A percentile compares a stretch with the other conserved stretches of the same genome.
These are phyloP conservation scores for Cyprinodon variegatus DNA, from an alignment of 2,113 vertebrate species.

Conservation along the genomic window DNA sequence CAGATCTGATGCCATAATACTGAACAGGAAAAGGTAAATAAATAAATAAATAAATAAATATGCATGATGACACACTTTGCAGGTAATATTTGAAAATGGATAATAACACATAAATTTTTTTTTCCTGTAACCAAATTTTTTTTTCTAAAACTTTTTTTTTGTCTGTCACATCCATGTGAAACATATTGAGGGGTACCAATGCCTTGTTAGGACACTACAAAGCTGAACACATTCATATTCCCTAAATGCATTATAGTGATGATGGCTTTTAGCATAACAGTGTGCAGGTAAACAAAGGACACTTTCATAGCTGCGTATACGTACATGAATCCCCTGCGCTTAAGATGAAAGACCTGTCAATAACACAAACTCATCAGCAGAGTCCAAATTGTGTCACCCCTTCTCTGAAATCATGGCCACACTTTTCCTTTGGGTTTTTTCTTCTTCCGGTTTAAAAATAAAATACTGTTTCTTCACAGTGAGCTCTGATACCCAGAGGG, in stretches of 20 bases:
- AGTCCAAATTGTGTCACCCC: background rate
- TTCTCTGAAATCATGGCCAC: background rate
- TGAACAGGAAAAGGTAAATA: too few relatives aligned
- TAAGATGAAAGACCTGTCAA: slow-evolving; percentile 19
- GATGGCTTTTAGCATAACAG: slow-evolving; percentile 5
- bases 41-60: too few relatives aligned
- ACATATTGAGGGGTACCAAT: background rate
- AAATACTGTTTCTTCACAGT: slow-evolving; percentile 50
- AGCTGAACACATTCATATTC: too few relatives aligned
- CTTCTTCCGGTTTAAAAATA: slow-evolving; percentile 14
- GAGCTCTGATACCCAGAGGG: slow-evolving; percentile 48
- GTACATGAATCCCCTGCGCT: slow-evolving; percentile 11
- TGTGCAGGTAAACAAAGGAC: background rate
- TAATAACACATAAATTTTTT: background rate
- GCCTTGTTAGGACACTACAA: background rate
- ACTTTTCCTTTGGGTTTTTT: background rate
- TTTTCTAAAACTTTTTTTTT: background rate
- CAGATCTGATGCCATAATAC: too few relatives aligned
- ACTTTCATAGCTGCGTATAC: slow-evolving; percentile 12
- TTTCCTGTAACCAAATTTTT: background rate
- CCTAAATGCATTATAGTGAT: slow-evolving; percentile 7
- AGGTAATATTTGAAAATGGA: too few relatives aligned
- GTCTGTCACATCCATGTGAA: background rate
- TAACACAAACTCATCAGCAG: slow-evolving; percentile 27
- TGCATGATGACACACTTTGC: too few relatives aligned